These are phyloP conservation scores for Masticophis lateralis DNA, from an alignment of 2,797 vertebrate genomes.

Conservation along the genomic window DNA sequence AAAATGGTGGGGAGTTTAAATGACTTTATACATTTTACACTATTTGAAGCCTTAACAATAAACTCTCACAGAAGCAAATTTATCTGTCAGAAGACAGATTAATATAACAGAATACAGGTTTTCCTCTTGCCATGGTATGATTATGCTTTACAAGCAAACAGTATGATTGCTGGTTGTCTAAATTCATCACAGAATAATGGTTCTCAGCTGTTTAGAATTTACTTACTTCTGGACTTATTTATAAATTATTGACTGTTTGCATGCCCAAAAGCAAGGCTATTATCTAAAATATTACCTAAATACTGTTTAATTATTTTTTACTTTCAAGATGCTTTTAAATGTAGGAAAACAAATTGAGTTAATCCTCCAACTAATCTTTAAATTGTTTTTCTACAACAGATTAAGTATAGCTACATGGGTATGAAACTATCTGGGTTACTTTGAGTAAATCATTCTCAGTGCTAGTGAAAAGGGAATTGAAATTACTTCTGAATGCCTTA, in stretches of 20 bases:
- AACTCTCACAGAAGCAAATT: background rate
- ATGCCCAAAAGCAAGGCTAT: background rate
- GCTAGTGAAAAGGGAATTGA: background rate
- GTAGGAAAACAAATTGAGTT: background rate
- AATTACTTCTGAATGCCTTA: background rate
- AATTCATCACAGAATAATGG: background rate
- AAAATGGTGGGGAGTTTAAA: background rate
- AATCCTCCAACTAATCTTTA: background rate
- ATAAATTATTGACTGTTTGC: background rate
- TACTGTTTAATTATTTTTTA: background rate
- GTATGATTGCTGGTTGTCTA: background rate
- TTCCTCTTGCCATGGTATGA: background rate
- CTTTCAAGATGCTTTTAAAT: background rate
- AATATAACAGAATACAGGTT: constrained; percentile 11
- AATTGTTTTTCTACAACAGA: background rate
- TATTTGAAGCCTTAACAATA: background rate
- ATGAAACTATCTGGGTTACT: background rate
- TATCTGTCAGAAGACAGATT: background rate
- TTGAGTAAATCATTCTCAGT: background rate
- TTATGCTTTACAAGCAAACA: background rate
- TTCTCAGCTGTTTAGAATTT: background rate
- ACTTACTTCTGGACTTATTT: background rate
- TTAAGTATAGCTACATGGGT: background rate
- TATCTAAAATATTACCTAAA: background rate
- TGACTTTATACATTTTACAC: background rate